Conservation (phyloP, 2,113 vertebrate genomes). For the Peucedramus taeniatus region DNA sequence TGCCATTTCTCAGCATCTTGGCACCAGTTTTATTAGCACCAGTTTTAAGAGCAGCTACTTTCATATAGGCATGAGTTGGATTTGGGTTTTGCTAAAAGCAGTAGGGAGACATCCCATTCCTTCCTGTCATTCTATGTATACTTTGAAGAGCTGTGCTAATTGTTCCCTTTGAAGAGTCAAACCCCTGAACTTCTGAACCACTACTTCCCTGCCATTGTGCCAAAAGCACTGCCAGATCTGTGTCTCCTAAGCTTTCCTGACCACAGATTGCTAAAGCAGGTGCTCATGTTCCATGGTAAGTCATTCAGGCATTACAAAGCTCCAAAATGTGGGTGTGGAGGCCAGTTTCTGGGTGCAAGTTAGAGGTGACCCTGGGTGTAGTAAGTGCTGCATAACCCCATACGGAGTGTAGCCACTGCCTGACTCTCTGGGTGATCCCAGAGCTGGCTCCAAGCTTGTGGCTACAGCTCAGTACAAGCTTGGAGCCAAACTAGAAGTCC, state of each 20-base stretch:
- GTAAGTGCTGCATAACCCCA: neutral
- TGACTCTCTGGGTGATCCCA: neutral
- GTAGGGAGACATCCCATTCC: neutral
- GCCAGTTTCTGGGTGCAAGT: neutral
- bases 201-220: fast-evolving
- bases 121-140: neutral
- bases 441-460: neutral
- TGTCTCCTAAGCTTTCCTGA: neutral
- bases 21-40: neutral
- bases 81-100: neutral
- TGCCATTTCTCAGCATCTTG: constrained; percentile 15
- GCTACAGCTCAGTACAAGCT: neutral
- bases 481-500: neutral
- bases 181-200: neutral
- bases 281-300: neutral
- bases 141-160: neutral
- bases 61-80: constrained; percentile 24
- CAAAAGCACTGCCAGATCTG: neutral
- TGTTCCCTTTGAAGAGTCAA: neutral
- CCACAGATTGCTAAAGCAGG: neutral
- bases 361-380: neutral
- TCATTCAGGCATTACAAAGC: neutral
- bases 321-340: neutral
- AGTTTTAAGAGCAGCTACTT: neutral
- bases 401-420: no score